phyloP scores from a whole-genome alignment of 2,888 invertebrate genomes.

The Abscondita cerata region DNA sequence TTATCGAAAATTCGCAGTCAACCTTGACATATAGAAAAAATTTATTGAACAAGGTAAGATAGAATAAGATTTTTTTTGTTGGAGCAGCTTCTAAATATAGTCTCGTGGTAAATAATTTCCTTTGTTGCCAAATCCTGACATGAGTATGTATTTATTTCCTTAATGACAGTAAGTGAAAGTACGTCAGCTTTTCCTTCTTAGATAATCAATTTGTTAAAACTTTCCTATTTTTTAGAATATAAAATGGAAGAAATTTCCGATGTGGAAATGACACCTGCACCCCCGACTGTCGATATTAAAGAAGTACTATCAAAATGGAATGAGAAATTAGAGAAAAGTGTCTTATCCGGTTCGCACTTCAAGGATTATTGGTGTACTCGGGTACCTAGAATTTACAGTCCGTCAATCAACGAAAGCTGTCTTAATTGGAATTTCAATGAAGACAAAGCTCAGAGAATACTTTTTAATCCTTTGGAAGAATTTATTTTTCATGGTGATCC shows the following conservation, averaged over 20 bases:
- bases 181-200: neutral
- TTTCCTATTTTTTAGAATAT: slow-evolving; percentile 7
- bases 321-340: slow-evolving; percentile 66
- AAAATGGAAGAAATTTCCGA: slow-evolving; percentile 48
- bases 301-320: slow-evolving; percentile 64
- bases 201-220: neutral
- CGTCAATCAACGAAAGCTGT: slow-evolving; percentile 73
- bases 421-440: slow-evolving; percentile 80
- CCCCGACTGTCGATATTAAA: slow-evolving; percentile 51
- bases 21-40: slow-evolving; percentile 30
- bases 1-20: slow-evolving; percentile 15
- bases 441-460: slow-evolving; percentile 69
- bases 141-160: slow-evolving; percentile 17
- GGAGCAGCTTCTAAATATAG: slow-evolving; percentile 25
- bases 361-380: slow-evolving; percentile 75
- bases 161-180: slow-evolving; percentile 20
- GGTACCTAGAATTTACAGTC: slow-evolving; percentile 77
- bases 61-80: slow-evolving; percentile 8
- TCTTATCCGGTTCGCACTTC: slow-evolving; percentile 68
- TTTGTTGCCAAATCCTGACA: slow-evolving; percentile 15
- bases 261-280: slow-evolving; percentile 53
- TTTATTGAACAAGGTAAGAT: slow-evolving; percentile 21
- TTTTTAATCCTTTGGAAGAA: slow-evolving; percentile 79
- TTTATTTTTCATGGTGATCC: slow-evolving; percentile 82
- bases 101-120: slow-evolving; percentile 12